Conservation (phyloP, 2,888 invertebrate species). For the Adelognathus sp. region DNA sequence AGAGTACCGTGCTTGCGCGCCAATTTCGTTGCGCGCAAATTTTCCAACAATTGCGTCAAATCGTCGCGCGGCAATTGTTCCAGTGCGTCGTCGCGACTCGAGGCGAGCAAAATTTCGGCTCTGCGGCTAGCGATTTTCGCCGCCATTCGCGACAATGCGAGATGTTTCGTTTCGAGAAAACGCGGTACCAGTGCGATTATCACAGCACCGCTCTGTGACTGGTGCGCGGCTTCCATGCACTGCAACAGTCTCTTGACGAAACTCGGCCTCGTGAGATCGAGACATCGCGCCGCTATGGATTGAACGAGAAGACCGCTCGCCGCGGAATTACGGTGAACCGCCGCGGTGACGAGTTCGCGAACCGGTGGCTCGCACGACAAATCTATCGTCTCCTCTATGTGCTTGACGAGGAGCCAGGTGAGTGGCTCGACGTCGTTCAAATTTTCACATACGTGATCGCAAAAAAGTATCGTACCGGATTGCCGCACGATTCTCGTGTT, state of each 20-base stretch:
- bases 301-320: constrained; percentile 89
- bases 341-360: constrained; percentile 83
- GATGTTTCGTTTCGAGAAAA: constrained; percentile 87
- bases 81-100: constrained; percentile 84
- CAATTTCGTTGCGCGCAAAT: constrained; percentile 84
- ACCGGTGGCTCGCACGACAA: constrained; percentile 87
- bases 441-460: constrained; percentile 90
- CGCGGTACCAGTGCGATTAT: constrained; percentile 85
- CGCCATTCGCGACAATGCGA: constrained; percentile 86
- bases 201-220: constrained; percentile 88
- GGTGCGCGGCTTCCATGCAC: constrained; percentile 87
- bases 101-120: constrained; percentile 86
- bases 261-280: constrained; percentile 83
- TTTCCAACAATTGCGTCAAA: constrained; percentile 85
- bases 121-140: constrained; percentile 88
- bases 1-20: constrained; percentile 83
- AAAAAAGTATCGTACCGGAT: constrained; percentile 88
- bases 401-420: constrained; percentile 89
- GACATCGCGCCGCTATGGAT: constrained; percentile 86
- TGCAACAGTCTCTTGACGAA: constrained; percentile 87
- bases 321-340: constrained; percentile 85
- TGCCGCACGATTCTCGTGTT: constrained; percentile 86
- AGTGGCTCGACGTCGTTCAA: constrained; percentile 88
- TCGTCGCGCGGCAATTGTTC: constrained; percentile 88
- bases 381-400: constrained; percentile 86